Base-by-base conservation (phyloP, 2,888 invertebrate genomes). In the Linnaemya tessellans region DNA sequence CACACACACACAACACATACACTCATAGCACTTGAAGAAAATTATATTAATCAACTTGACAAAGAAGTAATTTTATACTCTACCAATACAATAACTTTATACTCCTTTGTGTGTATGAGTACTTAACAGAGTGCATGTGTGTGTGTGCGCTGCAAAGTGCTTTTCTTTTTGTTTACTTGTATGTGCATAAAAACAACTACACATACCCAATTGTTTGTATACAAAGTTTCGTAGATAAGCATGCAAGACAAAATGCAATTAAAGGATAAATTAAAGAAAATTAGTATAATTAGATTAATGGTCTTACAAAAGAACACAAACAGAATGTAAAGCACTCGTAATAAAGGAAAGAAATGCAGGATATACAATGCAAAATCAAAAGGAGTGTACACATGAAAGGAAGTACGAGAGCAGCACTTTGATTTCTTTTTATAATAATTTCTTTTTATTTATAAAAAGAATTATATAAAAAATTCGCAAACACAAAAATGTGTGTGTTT, bases 261-360 rank as follows among this genome's bases (percentile, higher is more conserved):
- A 85, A 82, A 85, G 85, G 82, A 82, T 82, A 85, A 85, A 82
- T 85, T 82, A 82, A 82, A 82, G 74, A 80, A 85, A 85, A 85
- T 85, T 85, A 85, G 85, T 79, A 79, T 82, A 82, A 85, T 85
- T 85, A 85, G 75, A 82, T 85, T 82, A 85, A 85, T 85, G 85
- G 85, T 71, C 74, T 75, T 80, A 82, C 71, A 85, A 85, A 75
- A 74, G 70, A 46, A 71, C 46, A 81, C 78, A 67, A 75, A 35
- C 20, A 54, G 51, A 79, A 43, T 62, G 18, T 35, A 58, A 56
- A 77, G 58, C n/a, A 71, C 60, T 46, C 11, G 7, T 4, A 13
- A 7, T 18, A 64, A 54, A 65, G 43, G 41, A 58, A 49, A 65
- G n/a, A 20, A 70, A 71, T 58, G 25, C 54, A 70, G 62, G 22